phyloP scores from a whole-genome alignment of 1,140 invertebrate species.

The Hestina assimilis region DNA sequence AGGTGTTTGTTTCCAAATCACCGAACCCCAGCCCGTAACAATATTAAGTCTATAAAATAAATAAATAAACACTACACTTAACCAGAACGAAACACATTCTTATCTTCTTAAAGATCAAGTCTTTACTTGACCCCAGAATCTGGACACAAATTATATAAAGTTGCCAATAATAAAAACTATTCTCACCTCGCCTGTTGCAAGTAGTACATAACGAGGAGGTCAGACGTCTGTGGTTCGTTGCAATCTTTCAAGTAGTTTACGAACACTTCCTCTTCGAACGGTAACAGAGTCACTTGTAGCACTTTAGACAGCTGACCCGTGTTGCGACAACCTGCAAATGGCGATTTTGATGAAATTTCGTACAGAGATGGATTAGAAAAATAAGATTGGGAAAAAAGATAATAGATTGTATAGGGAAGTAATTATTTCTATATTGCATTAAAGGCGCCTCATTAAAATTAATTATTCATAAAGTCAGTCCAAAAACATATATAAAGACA shows the following conservation, averaged over 20 bases:
- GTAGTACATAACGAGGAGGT: constrained; percentile 72
- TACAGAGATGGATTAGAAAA: too few relatives aligned
- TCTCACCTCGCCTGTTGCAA: constrained; percentile 65
- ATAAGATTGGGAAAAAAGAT: too few relatives aligned
- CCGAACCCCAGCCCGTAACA: too few relatives aligned
- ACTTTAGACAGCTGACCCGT: constrained; percentile 63
- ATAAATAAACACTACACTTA: too few relatives aligned
- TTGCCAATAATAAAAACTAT: background rate
- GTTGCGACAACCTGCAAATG: constrained; percentile 57
- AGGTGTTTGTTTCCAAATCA: too few relatives aligned
- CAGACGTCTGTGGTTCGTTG: constrained; percentile 61
- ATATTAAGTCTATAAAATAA: too few relatives aligned
- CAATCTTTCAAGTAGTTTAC: constrained; percentile 64
- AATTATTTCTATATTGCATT: too few relatives aligned
- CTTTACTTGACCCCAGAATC: background rate
- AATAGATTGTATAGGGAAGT: too few relatives aligned
- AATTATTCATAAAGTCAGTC: too few relatives aligned
- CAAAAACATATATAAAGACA: too few relatives aligned
- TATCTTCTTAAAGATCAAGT: background rate
- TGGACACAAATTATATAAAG: background rate
- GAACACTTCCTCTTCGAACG: constrained; percentile 67
- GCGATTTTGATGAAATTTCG: background rate
- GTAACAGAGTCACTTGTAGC: constrained; percentile 53
- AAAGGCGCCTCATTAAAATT: too few relatives aligned
- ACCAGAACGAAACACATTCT: too few relatives aligned